Conservation (phyloP, 1,140 invertebrate genomes). For the Orius insidiosus region DNA sequence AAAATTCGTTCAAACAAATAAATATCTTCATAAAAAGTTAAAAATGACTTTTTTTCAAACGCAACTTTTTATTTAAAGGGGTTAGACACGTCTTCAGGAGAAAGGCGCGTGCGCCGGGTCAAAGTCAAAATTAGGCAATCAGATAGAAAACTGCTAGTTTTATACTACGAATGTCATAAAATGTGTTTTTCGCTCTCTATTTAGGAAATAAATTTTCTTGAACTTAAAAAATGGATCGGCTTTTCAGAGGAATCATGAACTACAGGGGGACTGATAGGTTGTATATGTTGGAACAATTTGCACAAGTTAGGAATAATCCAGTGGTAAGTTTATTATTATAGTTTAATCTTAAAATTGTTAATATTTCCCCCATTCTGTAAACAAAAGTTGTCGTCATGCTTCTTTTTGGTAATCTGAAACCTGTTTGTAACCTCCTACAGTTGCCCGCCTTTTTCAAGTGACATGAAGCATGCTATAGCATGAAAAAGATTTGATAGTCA, state of each 20-base stretch:
- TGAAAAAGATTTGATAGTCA: constrained; percentile 7
- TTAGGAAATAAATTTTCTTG: not conserved
- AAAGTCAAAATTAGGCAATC: too few species aligned
- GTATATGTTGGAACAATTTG: constrained; percentile 79
- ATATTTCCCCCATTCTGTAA: not conserved
- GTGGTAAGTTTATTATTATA: constrained; percentile 40
- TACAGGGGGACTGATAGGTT: constrained; percentile 62
- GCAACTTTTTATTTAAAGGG: too few species aligned
- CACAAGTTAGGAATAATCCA: constrained; percentile 69
- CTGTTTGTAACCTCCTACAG: too few species aligned
- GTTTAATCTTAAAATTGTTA: not conserved
- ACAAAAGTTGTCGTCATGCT: not conserved
- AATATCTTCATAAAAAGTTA: too few species aligned
- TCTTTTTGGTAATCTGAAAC: not conserved
- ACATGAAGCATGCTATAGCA: not conserved
- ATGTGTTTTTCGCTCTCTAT: too few species aligned
- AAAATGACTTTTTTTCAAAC: too few species aligned
- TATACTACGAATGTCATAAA: too few species aligned
- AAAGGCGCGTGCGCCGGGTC: too few species aligned
- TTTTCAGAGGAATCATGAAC: constrained; percentile 72
- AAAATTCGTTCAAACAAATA: too few species aligned
- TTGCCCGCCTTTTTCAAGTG: too few species aligned
- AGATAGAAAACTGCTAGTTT: too few species aligned
- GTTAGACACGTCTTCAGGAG: too few species aligned
- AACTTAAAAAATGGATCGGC: constrained; percentile 50